Evolutionary conservation across 2,888 invertebrate species (phyloP).

Genomic region (Linnaemya tessellans): DNA sequence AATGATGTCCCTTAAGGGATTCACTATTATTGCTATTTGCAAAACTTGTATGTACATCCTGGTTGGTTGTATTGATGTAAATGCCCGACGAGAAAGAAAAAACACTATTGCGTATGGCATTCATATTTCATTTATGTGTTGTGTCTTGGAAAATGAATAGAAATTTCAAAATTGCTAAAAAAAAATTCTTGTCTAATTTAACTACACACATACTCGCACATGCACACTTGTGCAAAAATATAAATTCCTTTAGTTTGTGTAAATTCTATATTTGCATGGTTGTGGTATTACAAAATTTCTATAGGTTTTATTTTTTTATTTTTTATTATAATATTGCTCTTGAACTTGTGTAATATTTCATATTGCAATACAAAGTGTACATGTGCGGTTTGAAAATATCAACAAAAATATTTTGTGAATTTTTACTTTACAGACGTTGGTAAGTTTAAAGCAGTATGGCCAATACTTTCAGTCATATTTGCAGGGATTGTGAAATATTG

Average conservation of each 20-base stretch:
- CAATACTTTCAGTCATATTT: slow-evolving; percentile 28
- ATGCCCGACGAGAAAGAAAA: background rate
- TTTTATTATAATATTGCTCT: slow-evolving; percentile 47
- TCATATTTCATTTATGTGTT: background rate
- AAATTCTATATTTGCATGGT: background rate
- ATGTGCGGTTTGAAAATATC: slow-evolving; percentile 18
- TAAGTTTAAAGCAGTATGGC: background rate
- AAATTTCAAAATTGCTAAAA: slow-evolving; percentile 16
- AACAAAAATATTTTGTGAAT: slow-evolving; percentile 17
- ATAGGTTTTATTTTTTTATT: too few relatives aligned
- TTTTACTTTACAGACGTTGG: background rate
- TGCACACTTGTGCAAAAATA: background rate
- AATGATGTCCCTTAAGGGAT: slow-evolving; percentile 58
- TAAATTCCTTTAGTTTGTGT: background rate
- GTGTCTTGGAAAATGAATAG: slow-evolving; percentile 22
- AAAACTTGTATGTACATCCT: slow-evolving; percentile 21
- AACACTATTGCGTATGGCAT: background rate
- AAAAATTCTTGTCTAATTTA: slow-evolving; percentile 5
- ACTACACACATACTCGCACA: background rate
- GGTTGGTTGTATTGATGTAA: background rate
- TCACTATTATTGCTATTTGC: slow-evolving; percentile 24
- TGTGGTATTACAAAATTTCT: slow-evolving; percentile 6
- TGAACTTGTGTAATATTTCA: slow-evolving; percentile 55
- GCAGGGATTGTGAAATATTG: slow-evolving; percentile 4
- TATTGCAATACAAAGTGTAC: slow-evolving; percentile 21